Evolutionary conservation across 2,113 vertebrate genomes (phyloP).

Genomic region (Ailurus styani): DNA sequence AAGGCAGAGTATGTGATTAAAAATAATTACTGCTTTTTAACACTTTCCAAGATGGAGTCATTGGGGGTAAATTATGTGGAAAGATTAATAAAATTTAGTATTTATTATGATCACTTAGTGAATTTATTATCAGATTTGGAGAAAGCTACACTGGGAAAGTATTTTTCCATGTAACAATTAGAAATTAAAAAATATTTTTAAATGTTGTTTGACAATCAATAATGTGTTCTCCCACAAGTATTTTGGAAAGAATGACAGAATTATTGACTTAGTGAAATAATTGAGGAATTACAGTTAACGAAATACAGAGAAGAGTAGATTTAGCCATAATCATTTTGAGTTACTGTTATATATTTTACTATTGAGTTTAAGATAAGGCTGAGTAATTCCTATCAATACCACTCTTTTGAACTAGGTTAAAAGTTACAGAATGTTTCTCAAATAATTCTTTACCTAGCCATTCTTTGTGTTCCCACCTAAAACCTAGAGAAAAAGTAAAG

Average conservation of each 20-base stretch:
- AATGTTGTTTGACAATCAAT: neutral
- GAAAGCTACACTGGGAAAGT: neutral
- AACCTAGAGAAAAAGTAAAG: neutral
- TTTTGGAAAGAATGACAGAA: neutral
- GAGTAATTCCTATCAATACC: neutral
- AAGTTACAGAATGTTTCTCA: neutral
- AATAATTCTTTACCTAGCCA: neutral
- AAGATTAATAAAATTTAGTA: neutral
- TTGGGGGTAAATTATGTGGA: neutral
- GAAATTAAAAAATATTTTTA: neutral
- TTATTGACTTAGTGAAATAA: neutral
- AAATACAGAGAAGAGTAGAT: neutral
- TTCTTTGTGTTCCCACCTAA: neutral
- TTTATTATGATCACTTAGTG: neutral
- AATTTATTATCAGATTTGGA: neutral
- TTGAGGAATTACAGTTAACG: neutral
- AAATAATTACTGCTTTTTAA: neutral
- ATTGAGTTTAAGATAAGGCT: neutral
- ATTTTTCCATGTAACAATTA: neutral
- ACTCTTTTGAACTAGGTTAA: neutral
- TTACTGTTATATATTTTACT: neutral
- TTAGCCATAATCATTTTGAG: neutral
- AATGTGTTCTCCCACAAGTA: neutral
- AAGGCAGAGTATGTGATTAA: neutral
- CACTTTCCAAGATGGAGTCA: neutral